Evolutionary conservation across 2,113 vertebrate genomes (phyloP).

Genomic region (Hucho hucho): DNA sequence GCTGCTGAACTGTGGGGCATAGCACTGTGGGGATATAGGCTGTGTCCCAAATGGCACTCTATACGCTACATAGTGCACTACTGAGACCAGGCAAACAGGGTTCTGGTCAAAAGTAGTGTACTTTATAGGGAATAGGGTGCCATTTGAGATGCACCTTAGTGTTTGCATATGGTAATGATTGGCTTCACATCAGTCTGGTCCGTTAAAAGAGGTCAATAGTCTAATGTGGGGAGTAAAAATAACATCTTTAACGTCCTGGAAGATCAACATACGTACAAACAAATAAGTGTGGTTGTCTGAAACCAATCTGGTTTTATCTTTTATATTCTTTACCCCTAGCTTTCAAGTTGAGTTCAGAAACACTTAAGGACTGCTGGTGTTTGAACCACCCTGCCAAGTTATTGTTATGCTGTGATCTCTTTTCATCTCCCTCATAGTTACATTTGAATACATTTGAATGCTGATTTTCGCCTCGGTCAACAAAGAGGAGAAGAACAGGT

Average conservation of each 20-base stretch:
- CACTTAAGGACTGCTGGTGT: neutral
- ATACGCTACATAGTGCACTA: too few species aligned
- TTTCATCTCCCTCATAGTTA: slow-evolving; percentile 1
- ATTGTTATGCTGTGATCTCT: slow-evolving; percentile 17
- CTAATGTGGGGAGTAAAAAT: slow-evolving; percentile 29
- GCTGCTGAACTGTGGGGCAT: slow-evolving; percentile 27
- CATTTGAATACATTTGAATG: slow-evolving; percentile 20
- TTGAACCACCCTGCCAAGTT: slow-evolving; percentile 40
- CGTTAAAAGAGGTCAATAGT: slow-evolving; percentile 28
- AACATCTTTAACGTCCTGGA: slow-evolving; percentile 29
- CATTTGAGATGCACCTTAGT: slow-evolving; percentile 3
- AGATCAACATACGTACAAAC: slow-evolving; percentile 36
- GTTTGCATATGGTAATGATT: slow-evolving; percentile 62
- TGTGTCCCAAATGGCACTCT: too few species aligned
- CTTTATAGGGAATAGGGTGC: too few species aligned
- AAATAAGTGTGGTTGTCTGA: slow-evolving; percentile 5
- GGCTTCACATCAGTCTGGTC: slow-evolving; percentile 29
- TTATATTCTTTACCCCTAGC: neutral
- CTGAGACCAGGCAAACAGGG: too few species aligned
- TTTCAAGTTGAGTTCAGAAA: slow-evolving; percentile 27
- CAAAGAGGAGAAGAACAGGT: slow-evolving; percentile 26
- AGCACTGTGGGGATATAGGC: slow-evolving; percentile 15
- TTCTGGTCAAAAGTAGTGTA: too few species aligned
- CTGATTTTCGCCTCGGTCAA: slow-evolving; percentile 17
- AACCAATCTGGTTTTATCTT: slow-evolving; percentile 22